Evolutionary conservation across 2,797 vertebrate genomes (phyloP).

Genomic region (Pseudochromis fuscus): DNA sequence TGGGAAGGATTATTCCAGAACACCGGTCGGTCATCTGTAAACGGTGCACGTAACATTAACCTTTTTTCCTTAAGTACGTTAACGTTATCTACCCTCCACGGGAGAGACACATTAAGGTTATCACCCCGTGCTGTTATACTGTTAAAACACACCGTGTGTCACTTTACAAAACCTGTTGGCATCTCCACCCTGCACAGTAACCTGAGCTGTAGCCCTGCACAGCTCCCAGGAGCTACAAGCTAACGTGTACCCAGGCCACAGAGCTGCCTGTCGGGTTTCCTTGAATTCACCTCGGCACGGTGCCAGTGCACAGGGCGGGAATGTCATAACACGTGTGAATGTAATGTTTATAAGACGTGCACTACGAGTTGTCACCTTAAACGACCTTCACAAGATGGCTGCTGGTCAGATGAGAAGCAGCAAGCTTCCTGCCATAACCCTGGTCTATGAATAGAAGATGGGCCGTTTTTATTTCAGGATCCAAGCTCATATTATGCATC

Average conservation of each 20-base stretch:
- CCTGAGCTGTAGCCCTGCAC: not conserved
- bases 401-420: slow-evolving; percentile 4
- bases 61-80: too few relatives aligned
- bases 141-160: not conserved
- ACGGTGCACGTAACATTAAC: too few relatives aligned
- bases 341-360: not conserved
- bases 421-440: not conserved
- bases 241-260: accelerated
- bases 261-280: not conserved
- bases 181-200: not conserved
- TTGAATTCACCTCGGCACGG: slow-evolving; percentile 3
- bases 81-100: not conserved
- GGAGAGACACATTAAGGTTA: not conserved
- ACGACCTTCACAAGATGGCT: slow-evolving; percentile 72
- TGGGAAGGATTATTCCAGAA: too few relatives aligned
- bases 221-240: not conserved
- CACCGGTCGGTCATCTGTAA: too few relatives aligned
- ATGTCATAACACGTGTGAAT: not conserved
- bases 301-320: accelerated
- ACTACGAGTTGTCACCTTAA: slow-evolving; percentile 30
- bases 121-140: not conserved
- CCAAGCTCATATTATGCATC: not conserved
- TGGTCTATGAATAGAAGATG: slow-evolving; percentile 37
- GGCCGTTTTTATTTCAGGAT: not conserved
- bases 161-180: not conserved